Conservation (phyloP, 2,888 invertebrate genomes). For the Marasmarcha lunaedactyla region DNA sequence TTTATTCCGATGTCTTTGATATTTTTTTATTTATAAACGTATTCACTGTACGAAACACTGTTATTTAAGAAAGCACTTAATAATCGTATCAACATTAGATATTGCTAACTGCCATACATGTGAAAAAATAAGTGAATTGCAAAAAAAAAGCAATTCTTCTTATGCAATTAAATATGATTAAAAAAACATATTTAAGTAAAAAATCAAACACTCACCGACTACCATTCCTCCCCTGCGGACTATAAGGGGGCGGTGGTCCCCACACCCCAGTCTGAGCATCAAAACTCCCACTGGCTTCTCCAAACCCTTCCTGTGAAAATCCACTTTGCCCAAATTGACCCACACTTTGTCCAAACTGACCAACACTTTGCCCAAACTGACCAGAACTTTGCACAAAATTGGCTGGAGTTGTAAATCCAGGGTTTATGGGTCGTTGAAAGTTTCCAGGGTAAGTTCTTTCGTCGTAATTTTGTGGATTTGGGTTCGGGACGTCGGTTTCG, state of each 20-base stretch:
- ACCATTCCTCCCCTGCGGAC: slow-evolving; percentile 75
- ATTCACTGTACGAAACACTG: too few species aligned
- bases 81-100: too few species aligned
- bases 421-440: slow-evolving; percentile 18
- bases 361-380: slow-evolving; percentile 8
- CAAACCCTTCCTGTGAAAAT: slow-evolving; percentile 58
- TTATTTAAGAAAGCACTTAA: too few species aligned
- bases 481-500: slow-evolving; percentile 38
- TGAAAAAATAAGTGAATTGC: too few species aligned
- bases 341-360: slow-evolving; percentile 10
- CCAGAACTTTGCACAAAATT: slow-evolving; percentile 8
- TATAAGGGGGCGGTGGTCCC: slow-evolving; percentile 92
- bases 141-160: too few species aligned
- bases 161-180: too few species aligned
- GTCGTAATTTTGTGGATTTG: slow-evolving; percentile 25
- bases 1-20: too few species aligned
- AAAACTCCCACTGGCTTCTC: slow-evolving; percentile 67
- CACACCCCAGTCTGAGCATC: slow-evolving; percentile 74
- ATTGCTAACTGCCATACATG: too few species aligned
- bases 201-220: slow-evolving; percentile 29
- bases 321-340: slow-evolving; percentile 10
- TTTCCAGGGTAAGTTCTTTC: slow-evolving; percentile 31
- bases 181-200: too few species aligned
- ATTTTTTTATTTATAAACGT: too few species aligned
- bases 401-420: slow-evolving; percentile 13